phyloP scores from a whole-genome alignment of 1,140 invertebrate species.

The Paraescarpia echinospica region DNA sequence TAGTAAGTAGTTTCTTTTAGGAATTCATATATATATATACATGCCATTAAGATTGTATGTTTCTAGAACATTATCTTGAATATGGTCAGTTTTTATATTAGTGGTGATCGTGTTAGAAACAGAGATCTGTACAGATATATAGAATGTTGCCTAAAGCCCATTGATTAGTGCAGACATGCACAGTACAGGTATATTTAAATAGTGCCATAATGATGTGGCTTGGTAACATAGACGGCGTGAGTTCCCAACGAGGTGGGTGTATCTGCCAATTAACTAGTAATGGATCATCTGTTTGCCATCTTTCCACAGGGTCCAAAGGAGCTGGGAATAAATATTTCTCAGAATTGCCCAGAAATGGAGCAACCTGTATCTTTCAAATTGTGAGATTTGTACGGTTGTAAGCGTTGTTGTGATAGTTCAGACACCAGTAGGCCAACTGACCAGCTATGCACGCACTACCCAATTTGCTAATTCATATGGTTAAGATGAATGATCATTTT shows the following conservation, averaged over 20 bases:
- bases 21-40: too few relatives aligned
- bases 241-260: background rate
- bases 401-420: background rate
- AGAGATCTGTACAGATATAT: background rate
- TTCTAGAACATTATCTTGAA: background rate
- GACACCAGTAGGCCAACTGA: too few relatives aligned
- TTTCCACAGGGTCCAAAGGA: background rate
- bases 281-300: background rate
- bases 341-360: background rate
- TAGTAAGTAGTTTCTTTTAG: too few relatives aligned
- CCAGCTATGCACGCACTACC: too few relatives aligned
- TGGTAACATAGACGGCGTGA: background rate
- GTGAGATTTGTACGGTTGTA: background rate
- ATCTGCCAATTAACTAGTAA: background rate
- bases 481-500: too few relatives aligned
- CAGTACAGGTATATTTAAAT: too few relatives aligned
- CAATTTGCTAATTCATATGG: too few relatives aligned
- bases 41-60: too few relatives aligned
- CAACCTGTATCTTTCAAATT: background rate
- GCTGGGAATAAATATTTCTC: background rate
- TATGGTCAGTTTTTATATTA: background rate
- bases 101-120: background rate
- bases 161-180: background rate
- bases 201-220: too few relatives aligned
- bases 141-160: background rate